Conservation (phyloP, 2,888 invertebrate species). For the Drosophila meridionalis region DNA sequence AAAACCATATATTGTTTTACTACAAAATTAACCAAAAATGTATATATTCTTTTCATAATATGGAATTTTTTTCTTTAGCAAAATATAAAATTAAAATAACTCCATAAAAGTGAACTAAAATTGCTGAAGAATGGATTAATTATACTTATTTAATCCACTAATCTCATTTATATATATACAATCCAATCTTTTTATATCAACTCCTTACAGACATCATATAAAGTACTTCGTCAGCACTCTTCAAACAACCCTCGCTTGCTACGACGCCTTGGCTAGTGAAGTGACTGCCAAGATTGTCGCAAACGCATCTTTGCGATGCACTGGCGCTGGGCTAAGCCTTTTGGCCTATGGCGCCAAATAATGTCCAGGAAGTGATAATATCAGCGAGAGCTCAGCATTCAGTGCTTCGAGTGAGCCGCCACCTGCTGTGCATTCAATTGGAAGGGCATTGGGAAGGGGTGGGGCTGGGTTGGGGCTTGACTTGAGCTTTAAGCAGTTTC, state of each 20-base stretch:
- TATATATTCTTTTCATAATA: too few species aligned
- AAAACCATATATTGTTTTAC: too few species aligned
- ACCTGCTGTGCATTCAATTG: constrained; percentile 73
- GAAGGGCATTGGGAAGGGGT: constrained; percentile 50
- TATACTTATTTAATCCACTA: too few species aligned
- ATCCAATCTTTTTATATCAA: too few species aligned
- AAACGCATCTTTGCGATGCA: constrained; percentile 56
- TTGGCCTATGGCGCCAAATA: constrained; percentile 77
- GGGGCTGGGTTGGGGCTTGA: constrained; percentile 12
- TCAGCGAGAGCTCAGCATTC: constrained; percentile 61
- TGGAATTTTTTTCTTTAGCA: neutral
- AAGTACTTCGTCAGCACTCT: neutral
- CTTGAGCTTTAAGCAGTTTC: constrained; percentile 52
- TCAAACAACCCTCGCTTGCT: constrained; percentile 25
- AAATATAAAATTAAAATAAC: neutral
- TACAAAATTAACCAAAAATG: too few species aligned
- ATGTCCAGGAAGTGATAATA: constrained; percentile 80
- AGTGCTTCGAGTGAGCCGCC: constrained; percentile 49
- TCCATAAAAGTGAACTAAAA: too few species aligned
- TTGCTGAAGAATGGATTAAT: neutral
- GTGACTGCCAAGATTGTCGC: constrained; percentile 13
- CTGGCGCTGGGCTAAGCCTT: constrained; percentile 61
- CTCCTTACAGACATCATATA: too few species aligned
- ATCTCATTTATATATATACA: too few species aligned
- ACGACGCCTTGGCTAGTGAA: neutral